Conservation (phyloP, 2,888 invertebrate species). For the Harpagoxenus sublaevis region DNA sequence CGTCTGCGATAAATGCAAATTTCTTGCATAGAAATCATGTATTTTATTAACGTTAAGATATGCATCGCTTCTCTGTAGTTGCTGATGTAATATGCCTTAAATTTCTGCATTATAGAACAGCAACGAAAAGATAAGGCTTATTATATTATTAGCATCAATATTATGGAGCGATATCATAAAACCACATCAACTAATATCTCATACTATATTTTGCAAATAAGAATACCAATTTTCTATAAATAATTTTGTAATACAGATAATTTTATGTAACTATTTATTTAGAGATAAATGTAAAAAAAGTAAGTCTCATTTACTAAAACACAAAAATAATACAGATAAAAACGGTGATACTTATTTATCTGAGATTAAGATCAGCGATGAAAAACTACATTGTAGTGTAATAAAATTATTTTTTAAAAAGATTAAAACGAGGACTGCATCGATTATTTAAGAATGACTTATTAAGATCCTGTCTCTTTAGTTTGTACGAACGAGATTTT, state of each 20-base stretch:
- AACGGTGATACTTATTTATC: background rate
- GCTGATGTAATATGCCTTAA: background rate
- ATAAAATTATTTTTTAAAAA: background rate
- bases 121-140: background rate
- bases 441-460: background rate
- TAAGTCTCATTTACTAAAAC: background rate
- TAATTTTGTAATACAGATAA: background rate
- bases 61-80: background rate
- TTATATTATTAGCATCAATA: slow-evolving; percentile 18
- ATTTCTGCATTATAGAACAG: slow-evolving; percentile 1
- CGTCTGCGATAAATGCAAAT: slow-evolving; percentile 47
- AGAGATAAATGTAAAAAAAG: background rate
- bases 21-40: slow-evolving; percentile 43
- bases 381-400: background rate
- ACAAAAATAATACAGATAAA: background rate
- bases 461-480: too few species aligned
- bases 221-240: background rate
- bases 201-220: too few species aligned
- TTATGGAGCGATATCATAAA: background rate
- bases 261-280: background rate
- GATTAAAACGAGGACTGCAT: background rate
- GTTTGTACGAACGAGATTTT: background rate
- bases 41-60: slow-evolving; percentile 32
- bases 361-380: background rate
- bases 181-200: background rate